Evolutionary conservation across 2,113 vertebrate species (phyloP).

Genomic region (Anthoscopus minutus): DNA sequence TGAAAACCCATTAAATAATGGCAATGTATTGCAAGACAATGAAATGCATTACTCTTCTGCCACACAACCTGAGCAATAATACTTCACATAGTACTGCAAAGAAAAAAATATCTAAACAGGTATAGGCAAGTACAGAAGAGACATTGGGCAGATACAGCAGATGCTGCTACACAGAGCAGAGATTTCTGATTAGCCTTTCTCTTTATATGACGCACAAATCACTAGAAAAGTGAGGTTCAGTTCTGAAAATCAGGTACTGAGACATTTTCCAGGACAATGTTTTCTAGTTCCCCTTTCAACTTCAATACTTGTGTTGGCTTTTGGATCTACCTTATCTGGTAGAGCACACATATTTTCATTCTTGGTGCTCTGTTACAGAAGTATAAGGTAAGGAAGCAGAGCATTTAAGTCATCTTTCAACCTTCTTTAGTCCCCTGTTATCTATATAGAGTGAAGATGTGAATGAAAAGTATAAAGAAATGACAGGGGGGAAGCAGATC

Average conservation of each 20-base stretch:
- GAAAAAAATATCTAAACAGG: not conserved
- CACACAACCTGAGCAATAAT: not conserved
- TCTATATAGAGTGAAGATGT: not conserved
- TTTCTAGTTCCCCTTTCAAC: not conserved
- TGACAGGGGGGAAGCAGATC: not conserved
- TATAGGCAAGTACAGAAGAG: not conserved
- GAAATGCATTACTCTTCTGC: not conserved
- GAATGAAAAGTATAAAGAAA: not conserved
- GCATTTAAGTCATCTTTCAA: conserved; percentile 11
- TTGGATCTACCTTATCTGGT: not conserved
- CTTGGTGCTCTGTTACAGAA: not conserved
- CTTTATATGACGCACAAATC: not conserved
- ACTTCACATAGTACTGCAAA: not conserved
- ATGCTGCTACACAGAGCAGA: not conserved
- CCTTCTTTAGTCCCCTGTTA: not conserved
- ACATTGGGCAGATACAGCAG: not conserved
- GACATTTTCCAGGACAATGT: not conserved
- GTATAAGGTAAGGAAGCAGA: not conserved
- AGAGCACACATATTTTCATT: not conserved
- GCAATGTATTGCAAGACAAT: not conserved
- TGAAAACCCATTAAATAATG: not conserved
- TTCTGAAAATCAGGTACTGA: not conserved
- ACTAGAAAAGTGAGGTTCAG: not conserved
- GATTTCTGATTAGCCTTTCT: not conserved
- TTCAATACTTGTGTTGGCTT: not conserved